Percentiles rank a stretch among this genome's conserved stretches.
These are phyloP conservation scores for Odontophorus gujanensis DNA, from an alignment of 2,113 vertebrate species.

Conservation along the genomic window DNA sequence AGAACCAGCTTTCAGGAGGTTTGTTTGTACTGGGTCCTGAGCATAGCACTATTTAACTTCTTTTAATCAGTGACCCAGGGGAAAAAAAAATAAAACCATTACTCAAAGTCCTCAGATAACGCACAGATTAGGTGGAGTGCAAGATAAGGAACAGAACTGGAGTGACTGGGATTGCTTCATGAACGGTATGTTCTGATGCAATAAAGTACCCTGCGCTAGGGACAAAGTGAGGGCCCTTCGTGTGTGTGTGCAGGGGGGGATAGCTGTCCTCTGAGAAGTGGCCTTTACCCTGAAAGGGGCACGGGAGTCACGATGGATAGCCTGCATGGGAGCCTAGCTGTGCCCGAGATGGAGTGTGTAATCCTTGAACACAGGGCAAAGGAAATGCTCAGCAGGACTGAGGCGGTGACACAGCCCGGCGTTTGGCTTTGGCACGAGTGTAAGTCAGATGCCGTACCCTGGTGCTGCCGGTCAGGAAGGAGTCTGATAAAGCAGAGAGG, in stretches of 20 bases:
- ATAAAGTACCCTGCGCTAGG: neutral
- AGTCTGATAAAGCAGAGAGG: neutral
- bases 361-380: neutral
- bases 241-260: neutral
- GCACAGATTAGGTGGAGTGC: neutral
- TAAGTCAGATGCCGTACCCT: neutral
- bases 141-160: conserved; percentile 35
- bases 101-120: conserved; percentile 55
- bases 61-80: conserved; percentile 51
- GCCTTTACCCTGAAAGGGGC: neutral
- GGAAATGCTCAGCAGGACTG: neutral
- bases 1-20: conserved; percentile 8
- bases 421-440: neutral
- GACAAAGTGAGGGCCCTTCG: neutral
- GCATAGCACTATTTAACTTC: conserved; percentile 34
- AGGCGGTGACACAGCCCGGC: neutral
- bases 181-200: conserved; percentile 40
- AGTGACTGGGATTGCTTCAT: neutral
- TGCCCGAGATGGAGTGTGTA: neutral
- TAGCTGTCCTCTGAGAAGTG: neutral
- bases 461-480: neutral
- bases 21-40: conserved; percentile 32
- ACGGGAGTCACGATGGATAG: neutral
- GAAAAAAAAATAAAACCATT: conserved; percentile 4
- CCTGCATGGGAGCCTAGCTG: neutral